phyloP scores from a whole-genome alignment of 2,888 invertebrate genomes.

The Andricus curvator region DNA sequence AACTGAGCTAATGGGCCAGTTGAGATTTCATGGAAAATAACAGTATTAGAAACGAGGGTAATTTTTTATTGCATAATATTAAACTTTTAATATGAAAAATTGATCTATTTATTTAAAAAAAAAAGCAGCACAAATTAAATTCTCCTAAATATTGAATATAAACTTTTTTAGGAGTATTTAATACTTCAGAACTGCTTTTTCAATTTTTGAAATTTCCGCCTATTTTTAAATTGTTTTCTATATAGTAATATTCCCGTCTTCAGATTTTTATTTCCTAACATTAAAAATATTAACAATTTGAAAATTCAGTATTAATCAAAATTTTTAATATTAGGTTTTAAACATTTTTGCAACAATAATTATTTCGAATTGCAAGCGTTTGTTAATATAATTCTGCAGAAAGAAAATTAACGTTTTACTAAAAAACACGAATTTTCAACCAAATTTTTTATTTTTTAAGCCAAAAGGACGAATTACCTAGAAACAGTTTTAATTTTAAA shows the following conservation, averaged over 20 bases:
- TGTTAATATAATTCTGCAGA: no score
- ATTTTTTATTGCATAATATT: neutral
- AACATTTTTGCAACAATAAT: no score
- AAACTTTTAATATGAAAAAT: neutral
- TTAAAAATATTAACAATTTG: no score
- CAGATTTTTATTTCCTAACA: no score
- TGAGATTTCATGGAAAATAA: neutral
- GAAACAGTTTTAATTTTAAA: no score
- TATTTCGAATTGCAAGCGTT: no score
- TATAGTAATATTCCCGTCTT: neutral
- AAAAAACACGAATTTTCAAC: no score
- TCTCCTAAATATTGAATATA: neutral
- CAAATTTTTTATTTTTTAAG: no score
- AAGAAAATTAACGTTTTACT: no score
- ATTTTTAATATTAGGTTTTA: no score
- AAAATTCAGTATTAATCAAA: no score
- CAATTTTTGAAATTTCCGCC: neutral
- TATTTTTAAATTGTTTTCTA: neutral
- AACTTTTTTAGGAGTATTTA: neutral
- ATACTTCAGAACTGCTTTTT: neutral
- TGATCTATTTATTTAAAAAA: neutral
- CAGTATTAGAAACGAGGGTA: neutral
- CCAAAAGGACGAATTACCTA: no score
- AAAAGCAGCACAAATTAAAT: neutral
- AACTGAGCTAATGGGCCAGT: slow-evolving; percentile 68